Evolutionary conservation across 2,888 invertebrate species (phyloP), one percentile per base, ranked within the genome.

Genomic region (Elmis aenea): DNA sequence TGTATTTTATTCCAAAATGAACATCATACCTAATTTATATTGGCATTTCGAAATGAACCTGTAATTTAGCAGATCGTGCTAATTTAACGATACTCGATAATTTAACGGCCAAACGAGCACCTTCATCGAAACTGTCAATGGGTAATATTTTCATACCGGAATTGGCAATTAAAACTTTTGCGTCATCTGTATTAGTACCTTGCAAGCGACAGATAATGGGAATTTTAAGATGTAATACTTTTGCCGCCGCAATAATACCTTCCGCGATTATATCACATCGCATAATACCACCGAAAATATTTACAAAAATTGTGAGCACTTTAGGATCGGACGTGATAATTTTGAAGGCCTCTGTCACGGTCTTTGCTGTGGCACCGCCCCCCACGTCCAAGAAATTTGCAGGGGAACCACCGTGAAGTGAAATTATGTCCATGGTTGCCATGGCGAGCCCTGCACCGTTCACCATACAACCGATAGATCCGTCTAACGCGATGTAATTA

Each of bases 381-480:
- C 95, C 94, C 13, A 95, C 93, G 69, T 95, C 95, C 42, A 95
- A 76, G 75, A 95, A 95, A 71, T 95, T 95, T 26, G 95, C 95
- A 3, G 95, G 94, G 54, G 83, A 82, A 11, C 95, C 95, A 24
- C 94, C 94, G 55, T 94, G 89, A 57, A 94, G 72, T 64, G 93
- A 91, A 62, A 95, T 95, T 48, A 95, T 93, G 66, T 95, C 95
- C 94, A 95, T 94, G 1, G 95, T 95, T 13, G 94, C 93, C 94
- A 95, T 95, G 12, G 94, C 94, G 49, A 95, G 72, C 43, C 94
- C 94, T 41, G 94, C 94, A 45, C 94, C 94, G 64, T 94, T 94
- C 24, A 94, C 94, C 77, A 94, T 80, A 68, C 93, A 94, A 2
- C 93, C 93, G 59, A 94, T 92, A 58, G 79, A 83, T 25, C 94